Evolutionary conservation across 2,113 vertebrate species (phyloP).

Genomic region (Sula dactylatra): DNA sequence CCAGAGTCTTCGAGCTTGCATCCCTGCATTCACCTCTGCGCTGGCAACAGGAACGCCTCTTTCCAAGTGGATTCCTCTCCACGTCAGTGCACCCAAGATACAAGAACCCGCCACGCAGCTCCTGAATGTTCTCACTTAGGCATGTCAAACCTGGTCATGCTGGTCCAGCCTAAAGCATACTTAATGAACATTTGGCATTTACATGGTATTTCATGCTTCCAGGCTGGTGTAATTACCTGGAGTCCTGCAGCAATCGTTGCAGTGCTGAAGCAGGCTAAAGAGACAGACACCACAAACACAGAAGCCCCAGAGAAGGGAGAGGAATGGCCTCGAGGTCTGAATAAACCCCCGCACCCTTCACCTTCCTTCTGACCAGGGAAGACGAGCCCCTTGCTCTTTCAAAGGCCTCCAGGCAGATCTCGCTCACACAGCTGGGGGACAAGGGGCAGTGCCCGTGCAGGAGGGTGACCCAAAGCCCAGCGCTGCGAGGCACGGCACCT

Average conservation of each 20-base stretch:
- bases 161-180: neutral
- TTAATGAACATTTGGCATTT: neutral
- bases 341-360: neutral
- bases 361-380: neutral
- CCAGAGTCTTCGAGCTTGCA: neutral
- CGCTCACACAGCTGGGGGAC: accelerated
- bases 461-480: neutral
- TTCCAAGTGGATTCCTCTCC: neutral
- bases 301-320: neutral
- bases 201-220: neutral
- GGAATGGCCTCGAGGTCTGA: neutral
- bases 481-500: accelerated
- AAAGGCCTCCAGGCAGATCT: neutral
- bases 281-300: accelerated
- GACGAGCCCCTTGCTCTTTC: neutral
- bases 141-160: accelerated
- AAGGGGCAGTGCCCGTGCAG: accelerated
- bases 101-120: neutral
- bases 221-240: neutral
- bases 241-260: neutral
- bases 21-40: neutral
- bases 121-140: neutral
- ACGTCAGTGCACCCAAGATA: neutral
- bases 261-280: neutral
- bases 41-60: neutral